phyloP scores from a whole-genome alignment of 2,888 invertebrate species.

The Caenorhabditis macrosperma region DNA sequence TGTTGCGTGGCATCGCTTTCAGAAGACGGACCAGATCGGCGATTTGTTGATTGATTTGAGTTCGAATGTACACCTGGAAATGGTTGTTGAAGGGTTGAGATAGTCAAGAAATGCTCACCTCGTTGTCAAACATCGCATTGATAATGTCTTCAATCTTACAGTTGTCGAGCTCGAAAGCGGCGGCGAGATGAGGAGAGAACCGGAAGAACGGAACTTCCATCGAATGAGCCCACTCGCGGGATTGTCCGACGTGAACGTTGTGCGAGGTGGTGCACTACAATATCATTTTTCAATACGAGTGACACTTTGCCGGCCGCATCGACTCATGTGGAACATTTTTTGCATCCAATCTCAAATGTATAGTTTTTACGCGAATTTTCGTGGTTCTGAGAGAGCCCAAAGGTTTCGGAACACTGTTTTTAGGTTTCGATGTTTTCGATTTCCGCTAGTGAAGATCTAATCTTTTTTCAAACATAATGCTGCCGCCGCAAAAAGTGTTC shows the following conservation, averaged over 20 bases:
- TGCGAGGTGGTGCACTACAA: conserved; percentile 61
- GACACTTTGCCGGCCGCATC: too few species aligned
- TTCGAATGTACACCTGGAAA: conserved; percentile 57
- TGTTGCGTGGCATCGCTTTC: conserved; percentile 62
- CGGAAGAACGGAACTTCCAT: conserved; percentile 88
- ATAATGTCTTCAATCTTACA: conserved; percentile 82
- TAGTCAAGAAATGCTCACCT: conserved; percentile 32
- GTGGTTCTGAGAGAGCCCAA: too few species aligned
- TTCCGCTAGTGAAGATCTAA: too few species aligned
- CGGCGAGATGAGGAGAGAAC: conserved; percentile 90
- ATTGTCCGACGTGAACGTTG: conserved; percentile 86
- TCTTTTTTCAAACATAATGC: neutral
- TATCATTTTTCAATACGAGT: too few species aligned
- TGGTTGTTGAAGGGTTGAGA: neutral
- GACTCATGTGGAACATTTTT: neutral
- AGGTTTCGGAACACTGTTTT: too few species aligned
- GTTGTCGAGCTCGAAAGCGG: conserved; percentile 92
- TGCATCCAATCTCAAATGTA: too few species aligned
- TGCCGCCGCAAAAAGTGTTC: neutral
- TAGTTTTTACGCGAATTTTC: too few species aligned
- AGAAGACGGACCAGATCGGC: conserved; percentile 54
- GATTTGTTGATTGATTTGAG: conserved; percentile 54
- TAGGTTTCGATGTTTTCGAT: too few species aligned
- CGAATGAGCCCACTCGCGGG: conserved; percentile 92
- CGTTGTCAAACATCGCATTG: conserved; percentile 61